Evolutionary conservation across 2,113 vertebrate genomes (phyloP).

Genomic region (Pangasianodon hypophthalmus): DNA sequence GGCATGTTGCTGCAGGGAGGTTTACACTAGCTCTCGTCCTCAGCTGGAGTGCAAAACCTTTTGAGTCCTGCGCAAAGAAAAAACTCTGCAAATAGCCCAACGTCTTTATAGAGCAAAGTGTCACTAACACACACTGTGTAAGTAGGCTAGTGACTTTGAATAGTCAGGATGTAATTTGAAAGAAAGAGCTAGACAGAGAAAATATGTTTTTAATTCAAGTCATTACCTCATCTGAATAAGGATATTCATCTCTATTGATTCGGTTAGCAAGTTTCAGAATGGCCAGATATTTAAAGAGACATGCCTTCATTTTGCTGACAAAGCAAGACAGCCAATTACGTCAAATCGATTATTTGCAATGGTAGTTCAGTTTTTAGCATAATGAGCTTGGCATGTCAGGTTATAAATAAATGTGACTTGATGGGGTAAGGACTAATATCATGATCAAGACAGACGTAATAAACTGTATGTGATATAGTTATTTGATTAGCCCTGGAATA

Average conservation of each 20-base stretch:
- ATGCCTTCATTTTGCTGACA: constrained; percentile 40
- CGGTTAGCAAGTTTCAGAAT: constrained; percentile 42
- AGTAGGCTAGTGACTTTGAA: constrained; percentile 36
- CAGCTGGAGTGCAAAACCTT: constrained; percentile 56
- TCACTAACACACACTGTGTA: constrained; percentile 24
- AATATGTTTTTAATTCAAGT: constrained; percentile 48
- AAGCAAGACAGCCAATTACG: constrained; percentile 31
- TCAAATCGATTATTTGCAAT: constrained; percentile 23
- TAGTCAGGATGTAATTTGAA: constrained; percentile 33
- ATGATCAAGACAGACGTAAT: constrained; percentile 31
- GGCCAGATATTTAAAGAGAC: constrained; percentile 34
- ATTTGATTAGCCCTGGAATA: constrained; percentile 4
- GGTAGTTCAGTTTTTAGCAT: constrained; percentile 39
- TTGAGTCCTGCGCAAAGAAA: constrained; percentile 54
- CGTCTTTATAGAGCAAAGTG: constrained; percentile 36
- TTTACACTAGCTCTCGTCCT: constrained; percentile 62
- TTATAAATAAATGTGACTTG: constrained; percentile 39
- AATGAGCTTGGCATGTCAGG: constrained; percentile 43
- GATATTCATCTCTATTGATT: constrained; percentile 53
- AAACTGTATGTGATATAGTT: constrained; percentile 12
- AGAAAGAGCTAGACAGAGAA: constrained; percentile 8
- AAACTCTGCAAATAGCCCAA: constrained; percentile 60
- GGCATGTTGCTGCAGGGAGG: constrained; percentile 74
- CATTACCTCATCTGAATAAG: constrained; percentile 45
- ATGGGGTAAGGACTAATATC: constrained; percentile 9